phyloP scores from a whole-genome alignment of 2,113 vertebrate genomes.

The Acanthochromis polyacanthus region DNA sequence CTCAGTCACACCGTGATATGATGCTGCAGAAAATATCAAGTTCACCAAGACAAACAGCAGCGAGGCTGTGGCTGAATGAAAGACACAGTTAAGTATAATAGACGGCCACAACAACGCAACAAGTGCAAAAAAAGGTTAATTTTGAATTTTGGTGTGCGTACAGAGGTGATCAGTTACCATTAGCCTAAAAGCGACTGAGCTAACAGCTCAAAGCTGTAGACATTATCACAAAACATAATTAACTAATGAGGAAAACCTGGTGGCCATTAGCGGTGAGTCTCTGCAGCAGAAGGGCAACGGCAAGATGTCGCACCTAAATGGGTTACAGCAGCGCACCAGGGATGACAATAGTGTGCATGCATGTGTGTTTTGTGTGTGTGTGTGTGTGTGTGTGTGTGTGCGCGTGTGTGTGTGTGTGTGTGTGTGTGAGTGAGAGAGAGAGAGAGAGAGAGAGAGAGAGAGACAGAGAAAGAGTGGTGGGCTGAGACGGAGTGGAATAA shows the following conservation, averaged over 20 bases:
- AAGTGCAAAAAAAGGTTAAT: conserved; percentile 19
- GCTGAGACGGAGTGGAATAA: conserved; percentile 48
- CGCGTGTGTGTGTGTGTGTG: neutral
- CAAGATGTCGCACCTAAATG: conserved; percentile 67
- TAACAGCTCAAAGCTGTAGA: conserved; percentile 51
- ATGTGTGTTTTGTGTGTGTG: conserved; percentile 6
- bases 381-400: conserved; percentile 10
- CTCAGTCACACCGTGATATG: conserved; percentile 11
- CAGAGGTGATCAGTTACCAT: conserved; percentile 54
- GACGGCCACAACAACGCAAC: conserved; percentile 18
- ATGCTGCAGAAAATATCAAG: conserved; percentile 30
- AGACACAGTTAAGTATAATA: conserved; percentile 9
- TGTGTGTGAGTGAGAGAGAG: neutral
- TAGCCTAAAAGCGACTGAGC: conserved; percentile 55
- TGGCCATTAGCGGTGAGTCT: conserved; percentile 61
- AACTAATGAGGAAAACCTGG: conserved; percentile 70
- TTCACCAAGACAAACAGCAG: conserved; percentile 27
- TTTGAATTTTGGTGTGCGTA: conserved; percentile 13
- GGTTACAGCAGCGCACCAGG: conserved; percentile 50
- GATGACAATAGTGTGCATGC: conserved; percentile 5
- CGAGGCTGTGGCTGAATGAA: conserved; percentile 40
- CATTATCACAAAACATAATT: conserved; percentile 70
- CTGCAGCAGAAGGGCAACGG: conserved; percentile 54
- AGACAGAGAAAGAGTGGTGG: neutral
- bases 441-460: neutral